phyloP scores from a whole-genome alignment of 2,113 vertebrate genomes.

The Hyperoodon ampullatus region DNA sequence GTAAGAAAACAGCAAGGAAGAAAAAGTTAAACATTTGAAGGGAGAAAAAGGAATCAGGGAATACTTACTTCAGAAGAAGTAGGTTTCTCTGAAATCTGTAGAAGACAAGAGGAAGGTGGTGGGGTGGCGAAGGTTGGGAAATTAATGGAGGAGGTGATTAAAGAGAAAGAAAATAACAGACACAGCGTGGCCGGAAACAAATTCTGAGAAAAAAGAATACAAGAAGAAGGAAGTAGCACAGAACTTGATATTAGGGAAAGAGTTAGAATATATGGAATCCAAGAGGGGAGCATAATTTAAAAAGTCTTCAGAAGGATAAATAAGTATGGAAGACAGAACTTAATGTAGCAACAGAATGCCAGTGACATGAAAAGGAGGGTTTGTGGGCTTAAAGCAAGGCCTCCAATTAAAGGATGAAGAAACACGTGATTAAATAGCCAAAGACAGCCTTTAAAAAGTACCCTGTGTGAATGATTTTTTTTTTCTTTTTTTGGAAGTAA shows the following conservation, averaged over 20 bases:
- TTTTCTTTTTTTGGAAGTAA: not conserved
- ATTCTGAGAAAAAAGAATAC: not conserved
- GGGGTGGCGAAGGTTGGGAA: not conserved
- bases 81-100: not conserved
- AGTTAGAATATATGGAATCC: not conserved
- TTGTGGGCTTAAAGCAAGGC: not conserved
- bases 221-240: not conserved
- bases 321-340: not conserved
- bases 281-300: not conserved
- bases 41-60: not conserved
- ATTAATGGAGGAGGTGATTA: not conserved
- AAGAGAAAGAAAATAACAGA: not conserved
- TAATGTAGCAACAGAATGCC: not conserved
- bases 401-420: not conserved
- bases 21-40: not conserved
- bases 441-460: not conserved
- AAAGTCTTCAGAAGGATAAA: not conserved
- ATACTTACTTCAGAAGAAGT: not conserved
- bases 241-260: not conserved
- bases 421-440: not conserved
- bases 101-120: not conserved
- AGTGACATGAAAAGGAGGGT: not conserved
- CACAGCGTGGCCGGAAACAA: not conserved
- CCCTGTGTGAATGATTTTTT: not conserved
- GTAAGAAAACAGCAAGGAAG: not conserved